A percentile compares a stretch with the other conserved stretches of the same genome.
Evolutionary conservation across 2,888 invertebrate species (phyloP).

Genomic region (Acrobasis consociella): DNA sequence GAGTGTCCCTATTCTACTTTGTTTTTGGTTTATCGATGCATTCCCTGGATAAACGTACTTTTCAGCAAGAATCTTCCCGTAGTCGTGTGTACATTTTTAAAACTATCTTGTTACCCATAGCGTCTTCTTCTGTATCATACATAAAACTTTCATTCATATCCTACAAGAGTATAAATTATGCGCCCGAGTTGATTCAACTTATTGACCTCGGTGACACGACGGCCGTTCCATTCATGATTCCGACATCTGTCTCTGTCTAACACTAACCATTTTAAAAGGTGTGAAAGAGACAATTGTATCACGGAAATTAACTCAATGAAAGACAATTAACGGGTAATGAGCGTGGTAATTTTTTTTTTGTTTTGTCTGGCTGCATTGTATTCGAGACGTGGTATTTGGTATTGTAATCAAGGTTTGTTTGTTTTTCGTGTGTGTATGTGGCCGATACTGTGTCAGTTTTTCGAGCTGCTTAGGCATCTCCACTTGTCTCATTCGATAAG

Average conservation of each 20-base stretch:
- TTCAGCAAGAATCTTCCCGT: too few relatives aligned
- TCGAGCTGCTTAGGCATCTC: background rate
- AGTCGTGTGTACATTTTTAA: too few relatives aligned
- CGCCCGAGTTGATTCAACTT: conserved; percentile 49
- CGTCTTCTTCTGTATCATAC: too few relatives aligned
- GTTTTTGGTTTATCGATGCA: too few relatives aligned
- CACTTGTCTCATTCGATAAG: too few relatives aligned
- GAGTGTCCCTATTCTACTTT: too few relatives aligned
- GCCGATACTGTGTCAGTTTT: background rate
- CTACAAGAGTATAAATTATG: conserved; percentile 25
- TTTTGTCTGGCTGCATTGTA: conserved; percentile 6
- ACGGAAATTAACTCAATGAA: conserved; percentile 54
- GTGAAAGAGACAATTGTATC: conserved; percentile 39
- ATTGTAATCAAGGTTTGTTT: background rate
- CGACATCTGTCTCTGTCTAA: conserved; percentile 37
- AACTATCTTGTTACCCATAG: too few relatives aligned
- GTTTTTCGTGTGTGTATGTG: background rate
- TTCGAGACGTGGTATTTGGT: background rate
- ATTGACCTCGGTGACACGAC: conserved; percentile 70
- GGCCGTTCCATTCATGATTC: conserved; percentile 59
- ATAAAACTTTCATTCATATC: conserved; percentile 3
- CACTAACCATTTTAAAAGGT: conserved; percentile 23
- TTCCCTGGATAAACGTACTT: too few relatives aligned
- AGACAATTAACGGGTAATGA: conserved; percentile 48
- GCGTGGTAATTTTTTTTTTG: conserved; percentile 25